Evolutionary conservation across 1,140 invertebrate genomes (phyloP).

Genomic region (Thaumetopoea pityocampa): DNA sequence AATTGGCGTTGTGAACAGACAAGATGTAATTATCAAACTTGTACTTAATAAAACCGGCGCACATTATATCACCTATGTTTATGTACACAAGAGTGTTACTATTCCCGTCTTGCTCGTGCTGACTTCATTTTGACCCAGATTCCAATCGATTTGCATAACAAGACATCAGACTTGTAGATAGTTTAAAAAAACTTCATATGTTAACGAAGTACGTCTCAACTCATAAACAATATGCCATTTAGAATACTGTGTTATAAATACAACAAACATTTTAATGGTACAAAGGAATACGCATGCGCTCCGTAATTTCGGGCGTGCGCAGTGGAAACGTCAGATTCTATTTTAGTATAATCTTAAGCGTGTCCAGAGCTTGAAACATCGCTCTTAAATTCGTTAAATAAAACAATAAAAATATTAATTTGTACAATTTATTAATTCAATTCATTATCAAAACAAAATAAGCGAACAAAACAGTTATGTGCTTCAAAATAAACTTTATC

Average conservation of each 20-base stretch:
- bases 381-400: constrained; percentile 34
- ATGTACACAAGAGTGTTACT: constrained; percentile 3
- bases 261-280: not conserved
- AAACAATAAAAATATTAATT: constrained; percentile 22
- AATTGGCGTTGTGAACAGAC: no score
- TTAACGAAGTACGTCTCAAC: no score
- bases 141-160: constrained; percentile 2
- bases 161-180: not conserved
- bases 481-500: constrained; percentile 22
- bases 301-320: constrained; percentile 38
- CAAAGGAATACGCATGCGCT: constrained; percentile 39
- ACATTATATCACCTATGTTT: no score
- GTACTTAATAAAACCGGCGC: no score
- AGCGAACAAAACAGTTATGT: constrained; percentile 6
- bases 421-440: no score
- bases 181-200: no score
- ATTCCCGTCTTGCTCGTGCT: not conserved
- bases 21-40: no score
- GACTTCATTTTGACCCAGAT: constrained; percentile 7
- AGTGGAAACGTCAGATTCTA: constrained; percentile 59
- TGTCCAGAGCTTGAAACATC: constrained; percentile 33
- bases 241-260: not conserved
- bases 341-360: constrained; percentile 57
- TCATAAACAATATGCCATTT: not conserved
- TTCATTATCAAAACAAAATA: no score